Evolutionary conservation across 1,140 invertebrate species (phyloP).

Genomic region (Trachymyrmex cornetzi): DNA sequence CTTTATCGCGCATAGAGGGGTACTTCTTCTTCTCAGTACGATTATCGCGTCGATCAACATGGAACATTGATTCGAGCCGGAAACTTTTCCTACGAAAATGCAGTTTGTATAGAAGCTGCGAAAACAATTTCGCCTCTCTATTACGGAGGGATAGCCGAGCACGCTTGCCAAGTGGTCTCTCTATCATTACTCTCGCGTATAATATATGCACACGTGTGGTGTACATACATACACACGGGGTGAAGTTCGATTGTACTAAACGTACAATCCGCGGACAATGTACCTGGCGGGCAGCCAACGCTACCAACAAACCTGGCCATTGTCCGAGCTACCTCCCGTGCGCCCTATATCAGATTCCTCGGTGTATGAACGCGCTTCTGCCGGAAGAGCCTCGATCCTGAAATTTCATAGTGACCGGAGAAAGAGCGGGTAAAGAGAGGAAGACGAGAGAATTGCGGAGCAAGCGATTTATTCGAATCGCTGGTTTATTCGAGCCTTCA

Average conservation of each 20-base stretch:
- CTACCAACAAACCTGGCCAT: conserved; percentile 77
- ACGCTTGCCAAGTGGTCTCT: conserved; percentile 68
- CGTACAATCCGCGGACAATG: conserved; percentile 76
- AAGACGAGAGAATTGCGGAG: conserved; percentile 47
- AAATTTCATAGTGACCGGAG: conserved; percentile 71
- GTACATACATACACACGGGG: conserved; percentile 20
- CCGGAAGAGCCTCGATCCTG: conserved; percentile 69
- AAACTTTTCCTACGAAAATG: conserved; percentile 10
- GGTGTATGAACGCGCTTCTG: conserved; percentile 63
- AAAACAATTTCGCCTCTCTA: conserved; percentile 74
- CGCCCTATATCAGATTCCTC: conserved; percentile 73
- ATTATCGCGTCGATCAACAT: conserved; percentile 18
- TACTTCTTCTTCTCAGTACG: not conserved
- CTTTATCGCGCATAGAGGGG: not conserved
- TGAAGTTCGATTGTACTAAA: conserved; percentile 72
- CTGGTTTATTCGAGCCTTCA: conserved; percentile 52
- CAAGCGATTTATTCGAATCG: conserved; percentile 64
- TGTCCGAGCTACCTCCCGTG: conserved; percentile 69
- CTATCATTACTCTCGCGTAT: conserved; percentile 67
- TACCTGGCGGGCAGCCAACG: conserved; percentile 76
- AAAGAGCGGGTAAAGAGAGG: not conserved
- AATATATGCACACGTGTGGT: conserved; percentile 69
- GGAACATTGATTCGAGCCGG: conserved; percentile 8
- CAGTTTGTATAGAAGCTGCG: conserved; percentile 46
- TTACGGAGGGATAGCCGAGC: conserved; percentile 44